These are phyloP conservation scores for Silvanus unidentatus DNA, from an alignment of 2,888 invertebrate genomes.

Conservation along the genomic window DNA sequence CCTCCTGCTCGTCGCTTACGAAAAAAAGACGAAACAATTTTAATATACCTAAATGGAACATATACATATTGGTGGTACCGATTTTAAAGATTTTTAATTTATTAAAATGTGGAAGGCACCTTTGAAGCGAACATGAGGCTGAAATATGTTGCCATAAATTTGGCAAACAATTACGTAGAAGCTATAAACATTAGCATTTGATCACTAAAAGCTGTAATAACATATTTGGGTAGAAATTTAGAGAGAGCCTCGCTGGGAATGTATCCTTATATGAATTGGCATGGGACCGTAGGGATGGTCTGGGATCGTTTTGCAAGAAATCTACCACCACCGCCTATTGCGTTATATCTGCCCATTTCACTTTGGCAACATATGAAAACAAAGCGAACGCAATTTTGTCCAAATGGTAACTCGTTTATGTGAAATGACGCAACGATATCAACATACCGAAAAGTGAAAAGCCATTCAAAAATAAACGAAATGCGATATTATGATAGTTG, in stretches of 20 bases:
- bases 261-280: conserved; percentile 17
- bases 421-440: conserved; percentile 12
- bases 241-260: conserved; percentile 13
- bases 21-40: too few relatives aligned
- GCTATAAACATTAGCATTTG: too few relatives aligned
- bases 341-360: conserved; percentile 20
- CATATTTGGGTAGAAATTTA: conserved; percentile 11
- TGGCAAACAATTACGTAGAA: background rate
- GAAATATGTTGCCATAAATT: background rate
- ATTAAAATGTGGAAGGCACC: too few relatives aligned
- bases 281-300: conserved; percentile 16
- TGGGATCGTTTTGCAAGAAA: conserved; percentile 16
- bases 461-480: too few relatives aligned
- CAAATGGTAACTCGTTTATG: conserved; percentile 21
- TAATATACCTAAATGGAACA: too few relatives aligned
- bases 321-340: conserved; percentile 14
- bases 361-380: conserved; percentile 21
- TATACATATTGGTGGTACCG: too few relatives aligned
- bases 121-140: too few relatives aligned
- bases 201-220: too few relatives aligned
- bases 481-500: too few relatives aligned
- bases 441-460: too few relatives aligned
- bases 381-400: conserved; percentile 24
- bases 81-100: too few relatives aligned
- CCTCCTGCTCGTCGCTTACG: too few relatives aligned